Evolutionary conservation across 2,888 invertebrate genomes (phyloP), one percentile per base, ranked within the genome.

Genomic region (Trissoscelio sp.): DNA sequence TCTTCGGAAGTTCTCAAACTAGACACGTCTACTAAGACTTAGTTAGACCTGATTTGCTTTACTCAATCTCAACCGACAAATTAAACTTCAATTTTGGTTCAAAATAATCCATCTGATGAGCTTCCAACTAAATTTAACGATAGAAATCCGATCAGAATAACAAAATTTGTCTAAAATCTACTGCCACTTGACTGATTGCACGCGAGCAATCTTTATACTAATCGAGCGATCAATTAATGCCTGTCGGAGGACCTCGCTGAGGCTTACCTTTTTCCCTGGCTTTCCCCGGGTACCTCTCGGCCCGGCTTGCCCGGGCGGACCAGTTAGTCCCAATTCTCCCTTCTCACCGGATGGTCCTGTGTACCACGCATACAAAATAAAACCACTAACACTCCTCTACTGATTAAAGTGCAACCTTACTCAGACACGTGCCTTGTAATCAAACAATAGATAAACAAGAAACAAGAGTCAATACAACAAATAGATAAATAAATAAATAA

Each of bases 201-300:
- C 4, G 22, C 24, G 34, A 64, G 55, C 46, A 53, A 66, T 48
- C 16, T 48, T 2, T 46, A 14, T 48, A 31, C 60, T 20, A 37
- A 69, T 64, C 57, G 57, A 69, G 66, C 55, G 57, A 62, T 67
- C 18, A 51, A 58, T 60, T 73, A 51, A 44, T 80, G 83, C 75
- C 83, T 84, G 87, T 88, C 86, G 89, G 89, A 90, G 90, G 89
- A 90, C 90, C 90, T 90, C 87, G 89, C 84, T 83, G 90, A 89
- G 92, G 93, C 94, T 95, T 96, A 97, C 97, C 96, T 96, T 94
- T 93, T 97, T 97, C 94, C 97, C 97, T 92, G 96, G 95, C 92
- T 97, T 97, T 91, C 98, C 98, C 91, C 97, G 94, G 87, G 95
- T 94, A 91, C 98, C 98, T 92, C 96, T 96, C 92, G 97, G 97